Conservation (phyloP, 2,888 invertebrate genomes). For the Cecidostiba fungosa region DNA sequence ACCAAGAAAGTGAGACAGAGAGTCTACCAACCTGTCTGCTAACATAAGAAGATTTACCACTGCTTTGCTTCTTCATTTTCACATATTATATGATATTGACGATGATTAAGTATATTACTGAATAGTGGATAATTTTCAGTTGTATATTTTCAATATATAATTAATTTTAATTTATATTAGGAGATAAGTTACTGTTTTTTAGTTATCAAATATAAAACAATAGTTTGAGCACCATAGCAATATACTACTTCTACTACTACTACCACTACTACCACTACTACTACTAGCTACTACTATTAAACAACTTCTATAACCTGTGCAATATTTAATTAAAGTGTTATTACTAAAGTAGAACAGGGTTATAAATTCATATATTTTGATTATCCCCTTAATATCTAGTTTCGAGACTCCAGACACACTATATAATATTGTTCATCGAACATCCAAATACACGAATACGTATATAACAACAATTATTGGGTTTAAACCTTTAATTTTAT, state of each 20-base stretch:
- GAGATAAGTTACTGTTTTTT: too few species aligned
- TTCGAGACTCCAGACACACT: background rate
- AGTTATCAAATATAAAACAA: too few species aligned
- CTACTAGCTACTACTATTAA: background rate
- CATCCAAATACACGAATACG: background rate
- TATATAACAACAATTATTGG: too few species aligned
- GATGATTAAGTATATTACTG: background rate
- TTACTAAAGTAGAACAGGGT: background rate
- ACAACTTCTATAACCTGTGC: background rate
- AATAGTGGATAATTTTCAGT: background rate
- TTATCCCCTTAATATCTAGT: background rate
- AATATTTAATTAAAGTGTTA: background rate
- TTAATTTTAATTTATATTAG: too few species aligned
- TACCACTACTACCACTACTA: too few species aligned
- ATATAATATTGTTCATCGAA: background rate
- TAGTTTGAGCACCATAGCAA: too few species aligned
- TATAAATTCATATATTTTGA: background rate
- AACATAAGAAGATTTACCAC: background rate
- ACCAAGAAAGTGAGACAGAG: conserved; percentile 5
- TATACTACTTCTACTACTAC: too few species aligned
- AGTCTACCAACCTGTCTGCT: background rate
- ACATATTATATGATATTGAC: background rate
- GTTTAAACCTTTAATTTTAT: too few species aligned
- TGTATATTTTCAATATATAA: background rate
- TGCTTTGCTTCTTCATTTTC: background rate